Evolutionary conservation across 2,113 vertebrate genomes (phyloP).

Genomic region (Protobothrops flavoviridis): DNA sequence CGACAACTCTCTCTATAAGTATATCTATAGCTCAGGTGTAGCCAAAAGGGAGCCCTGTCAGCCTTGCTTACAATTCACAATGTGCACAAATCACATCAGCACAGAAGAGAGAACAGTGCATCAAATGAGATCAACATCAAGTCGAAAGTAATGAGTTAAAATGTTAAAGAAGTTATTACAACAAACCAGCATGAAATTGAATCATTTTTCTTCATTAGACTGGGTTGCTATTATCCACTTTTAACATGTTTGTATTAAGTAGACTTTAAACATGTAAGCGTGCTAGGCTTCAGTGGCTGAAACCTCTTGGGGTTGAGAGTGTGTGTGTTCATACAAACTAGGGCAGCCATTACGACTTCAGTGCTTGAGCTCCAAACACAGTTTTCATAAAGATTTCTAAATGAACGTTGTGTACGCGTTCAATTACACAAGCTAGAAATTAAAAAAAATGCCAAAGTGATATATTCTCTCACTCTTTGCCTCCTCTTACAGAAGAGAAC

Average conservation of each 20-base stretch:
- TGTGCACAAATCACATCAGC: not conserved
- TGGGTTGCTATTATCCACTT: slow-evolving; percentile 5
- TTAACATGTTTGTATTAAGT: not conserved
- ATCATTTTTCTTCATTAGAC: slow-evolving; percentile 55
- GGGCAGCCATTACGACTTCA: not conserved
- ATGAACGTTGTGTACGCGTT: not conserved
- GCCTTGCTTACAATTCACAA: slow-evolving; percentile 41
- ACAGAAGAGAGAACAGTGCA: not conserved
- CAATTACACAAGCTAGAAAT: not conserved
- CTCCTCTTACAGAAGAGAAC: not conserved
- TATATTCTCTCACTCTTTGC: not conserved
- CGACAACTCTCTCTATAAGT: slow-evolving; percentile 17
- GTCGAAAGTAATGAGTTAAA: slow-evolving; percentile 39
- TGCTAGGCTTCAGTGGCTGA: accelerated
- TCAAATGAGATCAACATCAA: slow-evolving; percentile 50
- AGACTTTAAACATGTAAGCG: not conserved
- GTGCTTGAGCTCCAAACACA: not conserved
- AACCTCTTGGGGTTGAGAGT: not conserved
- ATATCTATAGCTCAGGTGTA: slow-evolving; percentile 23
- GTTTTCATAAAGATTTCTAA: not conserved
- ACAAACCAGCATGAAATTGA: slow-evolving; percentile 40
- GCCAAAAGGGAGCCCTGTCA: slow-evolving; percentile 15
- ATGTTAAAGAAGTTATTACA: slow-evolving; percentile 56
- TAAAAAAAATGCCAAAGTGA: not conserved
- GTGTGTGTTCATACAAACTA: not conserved